Base-by-base conservation (phyloP, 2,113 vertebrate species). In the Halcyon malimbica region DNA sequence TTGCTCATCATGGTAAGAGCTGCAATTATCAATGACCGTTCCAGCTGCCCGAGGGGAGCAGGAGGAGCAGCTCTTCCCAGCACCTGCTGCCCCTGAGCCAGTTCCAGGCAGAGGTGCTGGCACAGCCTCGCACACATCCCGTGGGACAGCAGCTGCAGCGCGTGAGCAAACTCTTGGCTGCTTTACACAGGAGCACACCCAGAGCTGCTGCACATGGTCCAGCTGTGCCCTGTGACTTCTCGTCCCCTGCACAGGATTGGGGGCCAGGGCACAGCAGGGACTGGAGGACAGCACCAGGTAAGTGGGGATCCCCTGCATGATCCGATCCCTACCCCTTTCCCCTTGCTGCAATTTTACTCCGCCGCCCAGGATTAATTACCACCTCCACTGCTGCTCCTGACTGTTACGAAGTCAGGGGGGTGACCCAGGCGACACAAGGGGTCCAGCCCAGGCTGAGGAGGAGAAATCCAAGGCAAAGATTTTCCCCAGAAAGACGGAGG, bases 21-120 rank as follows among this genome's bases (percentile, higher is more conserved):
- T 75, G 96, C 73, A 92, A 89, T 96, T 95, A 94, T 87, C 91
- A 96, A 95, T 95, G 95, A 95, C 94, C 91, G 2, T 68, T 96
- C 70, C 95, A 91, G 91, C 95, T 94, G 94, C 80, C 93, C 68
- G 80, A 91, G 80, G 31, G 1, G 59, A 92, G 89, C 53, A 3
- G 69, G 57, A 90, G 87, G 89, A 89, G 74, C 10, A 0, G 87
- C 77, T 82, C 65, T 59, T 70, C 89, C 91, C 83, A 69, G 63
- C 86, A 51, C 29, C 87, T 80, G 0, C 95, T 84, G 83, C 87
- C 89, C 79, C 69, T 1, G 0, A 83, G 91, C 83, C 80, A 0
- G 2, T 81, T 95, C 56, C 93, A 89, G 86, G 26, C 4, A 2
- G 96, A 70, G 90, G 70, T 60, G 90, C 79, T 1, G 89, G 69